Conservation (phyloP, 2,113 vertebrate genomes). For the Pongo abelii region DNA sequence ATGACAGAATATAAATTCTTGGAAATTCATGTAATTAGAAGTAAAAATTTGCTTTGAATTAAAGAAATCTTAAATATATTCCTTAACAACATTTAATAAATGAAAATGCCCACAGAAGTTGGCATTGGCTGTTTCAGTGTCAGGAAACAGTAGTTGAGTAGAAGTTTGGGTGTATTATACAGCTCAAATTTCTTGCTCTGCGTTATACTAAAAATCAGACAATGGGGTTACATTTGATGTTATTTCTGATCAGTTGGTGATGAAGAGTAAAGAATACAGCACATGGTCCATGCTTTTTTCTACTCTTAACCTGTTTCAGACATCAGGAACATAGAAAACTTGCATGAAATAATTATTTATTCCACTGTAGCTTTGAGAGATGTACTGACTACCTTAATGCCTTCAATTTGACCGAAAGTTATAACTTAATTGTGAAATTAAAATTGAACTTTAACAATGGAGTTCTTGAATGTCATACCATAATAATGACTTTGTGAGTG, state of each 20-base stretch:
- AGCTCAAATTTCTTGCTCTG: background rate
- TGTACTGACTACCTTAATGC: background rate
- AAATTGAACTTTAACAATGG: slow-evolving; percentile 18
- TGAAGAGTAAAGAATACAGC: background rate
- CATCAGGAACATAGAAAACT: background rate
- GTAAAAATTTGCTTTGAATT: background rate
- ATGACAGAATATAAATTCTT: background rate
- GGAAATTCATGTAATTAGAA: background rate
- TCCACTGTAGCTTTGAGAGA: background rate
- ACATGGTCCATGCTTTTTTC: background rate
- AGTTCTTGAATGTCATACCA: background rate
- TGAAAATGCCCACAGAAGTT: background rate
- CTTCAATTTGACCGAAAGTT: background rate
- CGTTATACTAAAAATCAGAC: background rate
- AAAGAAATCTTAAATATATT: background rate
- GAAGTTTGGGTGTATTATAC: background rate
- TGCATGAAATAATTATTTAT: background rate
- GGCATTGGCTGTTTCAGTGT: background rate
- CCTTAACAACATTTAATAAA: background rate
- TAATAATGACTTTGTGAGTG: background rate
- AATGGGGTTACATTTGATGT: background rate
- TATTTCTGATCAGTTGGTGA: background rate
- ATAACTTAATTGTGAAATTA: background rate
- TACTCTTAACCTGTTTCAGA: background rate
- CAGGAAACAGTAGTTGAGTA: background rate